Percentiles rank a stretch among this genome's conserved stretches.
phyloP scores from a whole-genome alignment of 30 jellyfish, hydroid and myxozoan genomes.

The Cassiopea xamachana region DNA sequence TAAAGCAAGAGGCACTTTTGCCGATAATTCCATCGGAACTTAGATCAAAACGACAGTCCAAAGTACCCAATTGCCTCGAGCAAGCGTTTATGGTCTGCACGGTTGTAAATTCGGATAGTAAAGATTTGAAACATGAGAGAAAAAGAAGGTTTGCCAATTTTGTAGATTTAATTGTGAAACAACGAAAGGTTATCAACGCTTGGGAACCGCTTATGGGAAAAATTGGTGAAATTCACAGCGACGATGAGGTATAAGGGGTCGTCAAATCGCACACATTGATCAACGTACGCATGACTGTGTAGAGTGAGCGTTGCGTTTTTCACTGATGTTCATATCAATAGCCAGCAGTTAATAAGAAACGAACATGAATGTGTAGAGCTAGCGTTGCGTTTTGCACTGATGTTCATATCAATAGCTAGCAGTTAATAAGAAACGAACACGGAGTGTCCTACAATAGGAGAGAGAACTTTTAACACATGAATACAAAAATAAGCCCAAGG shows the following conservation, averaged over 20 bases:
- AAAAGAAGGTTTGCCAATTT: constrained; percentile 65
- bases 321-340: too few species aligned
- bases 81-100: constrained; percentile 54
- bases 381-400: too few species aligned
- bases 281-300: neutral
- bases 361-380: too few species aligned
- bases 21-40: constrained; percentile 57
- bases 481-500: too few species aligned
- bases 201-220: constrained; percentile 67
- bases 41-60: constrained; percentile 11
- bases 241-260: constrained; percentile 39
- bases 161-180: constrained; percentile 48
- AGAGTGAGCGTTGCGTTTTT: too few species aligned
- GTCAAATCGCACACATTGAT: neutral
- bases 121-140: constrained; percentile 42
- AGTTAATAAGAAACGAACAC: too few species aligned
- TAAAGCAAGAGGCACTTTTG: constrained; percentile 20
- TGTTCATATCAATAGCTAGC: too few species aligned
- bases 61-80: constrained; percentile 14
- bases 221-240: constrained; percentile 72
- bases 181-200: constrained; percentile 56
- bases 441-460: too few species aligned
- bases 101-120: constrained; percentile 28
- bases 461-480: too few species aligned
- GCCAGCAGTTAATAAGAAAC: too few species aligned